Evolutionary conservation across 2,113 vertebrate species (phyloP).

Genomic region (Craseonycteris thonglongyai): DNA sequence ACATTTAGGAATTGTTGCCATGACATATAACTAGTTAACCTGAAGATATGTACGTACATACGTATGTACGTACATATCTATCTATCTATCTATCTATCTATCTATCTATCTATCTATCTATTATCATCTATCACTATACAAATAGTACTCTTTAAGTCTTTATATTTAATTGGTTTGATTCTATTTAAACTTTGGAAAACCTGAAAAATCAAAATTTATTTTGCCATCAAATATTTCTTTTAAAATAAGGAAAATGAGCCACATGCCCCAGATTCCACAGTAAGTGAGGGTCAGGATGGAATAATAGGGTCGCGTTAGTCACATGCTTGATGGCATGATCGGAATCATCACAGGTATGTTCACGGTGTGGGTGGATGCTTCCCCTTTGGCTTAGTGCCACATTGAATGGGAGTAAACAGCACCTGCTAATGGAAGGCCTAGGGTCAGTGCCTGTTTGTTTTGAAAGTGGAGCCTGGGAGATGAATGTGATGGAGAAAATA

Average conservation of each 20-base stretch:
- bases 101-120: neutral
- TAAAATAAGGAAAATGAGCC: neutral
- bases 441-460: neutral
- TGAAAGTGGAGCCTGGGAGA: conserved; percentile 2
- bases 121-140: neutral
- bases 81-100: neutral
- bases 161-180: neutral
- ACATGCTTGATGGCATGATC: rapidly evolving
- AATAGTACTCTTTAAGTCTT: neutral
- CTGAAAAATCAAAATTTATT: neutral
- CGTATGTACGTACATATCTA: neutral
- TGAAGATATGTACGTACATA: neutral
- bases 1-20: neutral
- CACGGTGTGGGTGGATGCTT: neutral
- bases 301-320: neutral
- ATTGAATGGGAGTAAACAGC: neutral
- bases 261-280: neutral
- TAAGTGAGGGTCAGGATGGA: neutral
- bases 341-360: rapidly evolving
- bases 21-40: neutral
- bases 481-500: conserved; percentile 6
- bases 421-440: neutral
- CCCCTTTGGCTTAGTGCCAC: neutral
- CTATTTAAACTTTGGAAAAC: neutral
- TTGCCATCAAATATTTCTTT: neutral